A percentile compares a stretch with the other conserved stretches of the same genome.
Evolutionary conservation across 2,888 invertebrate genomes (phyloP).

Genomic region (Timema cristinae): DNA sequence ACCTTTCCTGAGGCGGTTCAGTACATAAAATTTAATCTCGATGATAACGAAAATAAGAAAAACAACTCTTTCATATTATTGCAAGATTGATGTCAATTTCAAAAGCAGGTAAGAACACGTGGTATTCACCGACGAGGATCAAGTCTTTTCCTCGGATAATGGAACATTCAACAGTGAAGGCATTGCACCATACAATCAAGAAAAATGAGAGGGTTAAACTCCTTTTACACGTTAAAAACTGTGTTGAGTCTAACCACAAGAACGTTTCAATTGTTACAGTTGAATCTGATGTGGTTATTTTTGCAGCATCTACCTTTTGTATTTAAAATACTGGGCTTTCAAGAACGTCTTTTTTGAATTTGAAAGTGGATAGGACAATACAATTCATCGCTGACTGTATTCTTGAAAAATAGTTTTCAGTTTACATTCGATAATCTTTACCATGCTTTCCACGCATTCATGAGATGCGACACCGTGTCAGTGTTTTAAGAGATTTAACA

Average conservation of each 20-base stretch:
- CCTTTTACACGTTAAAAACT: background rate
- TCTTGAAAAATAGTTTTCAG: background rate
- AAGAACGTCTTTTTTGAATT: background rate
- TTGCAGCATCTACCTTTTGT: slow-evolving; percentile 7
- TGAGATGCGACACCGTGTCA: background rate
- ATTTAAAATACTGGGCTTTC: background rate
- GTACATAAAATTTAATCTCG: too few relatives aligned
- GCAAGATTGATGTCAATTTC: too few relatives aligned
- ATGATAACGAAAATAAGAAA: too few relatives aligned
- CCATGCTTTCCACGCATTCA: background rate
- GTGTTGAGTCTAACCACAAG: background rate
- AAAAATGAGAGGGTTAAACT: background rate
- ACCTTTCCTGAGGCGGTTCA: too few relatives aligned
- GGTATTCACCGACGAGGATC: slow-evolving; percentile 2
- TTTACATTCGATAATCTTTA: background rate
- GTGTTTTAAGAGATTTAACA: background rate
- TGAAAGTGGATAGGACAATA: background rate
- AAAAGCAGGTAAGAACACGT: background rate
- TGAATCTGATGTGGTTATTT: background rate
- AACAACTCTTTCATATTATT: too few relatives aligned
- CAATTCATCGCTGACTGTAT: background rate
- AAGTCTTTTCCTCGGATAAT: background rate
- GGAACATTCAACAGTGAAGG: background rate
- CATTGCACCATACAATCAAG: slow-evolving; percentile 10
- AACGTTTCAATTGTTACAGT: slow-evolving; percentile 1